Evolutionary conservation across 2,113 vertebrate species (phyloP).

Genomic region (Anhinga rufa): DNA sequence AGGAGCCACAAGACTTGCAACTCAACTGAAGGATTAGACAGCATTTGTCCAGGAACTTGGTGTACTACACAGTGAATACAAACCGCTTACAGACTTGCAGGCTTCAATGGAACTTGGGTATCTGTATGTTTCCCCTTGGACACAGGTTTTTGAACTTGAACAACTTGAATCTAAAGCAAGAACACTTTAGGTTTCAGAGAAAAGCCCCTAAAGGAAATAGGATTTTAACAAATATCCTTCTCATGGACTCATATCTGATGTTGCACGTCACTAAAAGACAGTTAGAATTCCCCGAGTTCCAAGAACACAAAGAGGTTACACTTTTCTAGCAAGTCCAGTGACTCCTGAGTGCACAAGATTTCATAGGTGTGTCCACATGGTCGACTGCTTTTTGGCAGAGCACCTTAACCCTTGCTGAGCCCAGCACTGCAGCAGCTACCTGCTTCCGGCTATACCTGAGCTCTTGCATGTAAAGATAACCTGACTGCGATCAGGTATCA

Average conservation of each 20-base stretch:
- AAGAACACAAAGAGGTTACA: not conserved
- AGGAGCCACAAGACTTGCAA: not conserved
- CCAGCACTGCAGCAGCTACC: not conserved
- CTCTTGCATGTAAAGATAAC: not conserved
- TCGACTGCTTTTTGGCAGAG: not conserved
- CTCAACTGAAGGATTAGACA: not conserved
- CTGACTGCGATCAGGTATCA: rapidly evolving
- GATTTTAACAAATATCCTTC: not conserved
- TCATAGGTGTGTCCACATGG: not conserved
- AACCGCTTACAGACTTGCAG: not conserved
- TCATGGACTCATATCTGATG: not conserved
- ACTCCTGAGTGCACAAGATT: not conserved
- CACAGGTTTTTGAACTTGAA: not conserved
- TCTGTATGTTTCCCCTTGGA: not conserved
- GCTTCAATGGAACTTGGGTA: not conserved
- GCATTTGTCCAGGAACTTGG: not conserved
- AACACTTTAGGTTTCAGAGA: not conserved
- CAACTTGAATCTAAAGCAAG: not conserved
- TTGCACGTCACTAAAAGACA: not conserved
- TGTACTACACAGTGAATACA: not conserved
- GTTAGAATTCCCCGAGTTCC: not conserved
- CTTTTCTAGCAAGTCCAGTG: not conserved
- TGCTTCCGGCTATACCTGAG: not conserved
- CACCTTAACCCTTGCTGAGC: not conserved
- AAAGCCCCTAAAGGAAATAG: not conserved